phyloP scores from a whole-genome alignment of 2,888 invertebrate species.

The Thumatha senex region DNA sequence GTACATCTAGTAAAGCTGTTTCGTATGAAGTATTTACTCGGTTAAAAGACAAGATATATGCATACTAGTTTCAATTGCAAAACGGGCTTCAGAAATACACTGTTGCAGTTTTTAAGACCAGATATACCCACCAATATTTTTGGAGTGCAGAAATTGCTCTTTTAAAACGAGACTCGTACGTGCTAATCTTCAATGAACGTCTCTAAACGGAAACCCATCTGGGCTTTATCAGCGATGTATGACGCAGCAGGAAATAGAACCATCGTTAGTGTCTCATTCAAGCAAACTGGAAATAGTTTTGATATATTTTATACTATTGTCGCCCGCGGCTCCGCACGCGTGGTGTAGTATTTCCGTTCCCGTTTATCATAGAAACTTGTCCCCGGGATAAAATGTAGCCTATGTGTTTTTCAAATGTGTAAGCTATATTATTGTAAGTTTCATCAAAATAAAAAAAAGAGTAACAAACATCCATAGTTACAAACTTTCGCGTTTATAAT shows the following conservation, averaged over 20 bases:
- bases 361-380: too few species aligned
- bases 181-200: constrained; percentile 42
- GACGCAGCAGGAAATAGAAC: constrained; percentile 52
- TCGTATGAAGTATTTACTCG: constrained; percentile 29
- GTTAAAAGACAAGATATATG: constrained; percentile 34
- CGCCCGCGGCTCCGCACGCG: too few species aligned
- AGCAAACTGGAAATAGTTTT: constrained; percentile 33
- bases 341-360: too few species aligned
- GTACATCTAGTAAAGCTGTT: constrained; percentile 34
- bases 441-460: too few species aligned
- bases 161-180: constrained; percentile 51
- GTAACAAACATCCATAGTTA: too few species aligned
- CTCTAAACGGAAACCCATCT: constrained; percentile 55
- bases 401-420: too few species aligned
- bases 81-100: constrained; percentile 33
- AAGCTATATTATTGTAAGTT: too few species aligned
- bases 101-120: constrained; percentile 22
- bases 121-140: constrained; percentile 28
- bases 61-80: constrained; percentile 43
- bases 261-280: constrained; percentile 36
- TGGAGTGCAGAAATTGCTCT: constrained; percentile 48
- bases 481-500: too few species aligned
- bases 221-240: constrained; percentile 53
- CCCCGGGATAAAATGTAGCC: too few species aligned
- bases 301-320: neutral